phyloP scores from a whole-genome alignment of 2,797 vertebrate species.

The Phyllotis vaccarum region DNA sequence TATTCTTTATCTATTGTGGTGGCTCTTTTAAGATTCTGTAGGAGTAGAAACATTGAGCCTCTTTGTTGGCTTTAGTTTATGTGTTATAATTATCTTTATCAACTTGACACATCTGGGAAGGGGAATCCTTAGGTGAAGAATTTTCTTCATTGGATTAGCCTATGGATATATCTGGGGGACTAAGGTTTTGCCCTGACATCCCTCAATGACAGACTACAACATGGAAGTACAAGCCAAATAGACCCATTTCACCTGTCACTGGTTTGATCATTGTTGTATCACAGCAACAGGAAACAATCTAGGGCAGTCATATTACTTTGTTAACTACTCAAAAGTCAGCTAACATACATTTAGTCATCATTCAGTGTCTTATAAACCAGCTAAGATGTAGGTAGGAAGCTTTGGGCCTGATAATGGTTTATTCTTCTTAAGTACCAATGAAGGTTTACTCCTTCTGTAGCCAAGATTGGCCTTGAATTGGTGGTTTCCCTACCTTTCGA shows the following conservation, averaged over 20 bases:
- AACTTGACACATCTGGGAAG: background rate
- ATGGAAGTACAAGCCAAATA: background rate
- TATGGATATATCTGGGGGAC: background rate
- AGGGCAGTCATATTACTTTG: background rate
- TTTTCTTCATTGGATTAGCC: background rate
- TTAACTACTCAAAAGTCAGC: background rate
- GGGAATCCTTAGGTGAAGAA: background rate
- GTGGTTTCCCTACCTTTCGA: background rate
- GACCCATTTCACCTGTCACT: background rate
- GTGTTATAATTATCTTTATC: background rate
- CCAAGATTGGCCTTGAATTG: background rate
- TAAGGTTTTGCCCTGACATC: background rate
- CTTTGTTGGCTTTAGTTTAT: background rate
- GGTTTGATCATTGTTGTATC: background rate
- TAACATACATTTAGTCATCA: background rate
- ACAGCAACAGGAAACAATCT: background rate
- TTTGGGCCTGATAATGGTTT: background rate
- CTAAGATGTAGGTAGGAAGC: background rate
- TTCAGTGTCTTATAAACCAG: background rate
- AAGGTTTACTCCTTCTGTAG: background rate
- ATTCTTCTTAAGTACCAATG: background rate
- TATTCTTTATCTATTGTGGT: background rate
- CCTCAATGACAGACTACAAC: background rate
- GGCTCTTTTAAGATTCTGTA: slow-evolving; percentile 2
- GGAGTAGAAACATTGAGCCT: background rate